phyloP scores from a whole-genome alignment of 2,113 vertebrate species.

The Festucalex cinctus region DNA sequence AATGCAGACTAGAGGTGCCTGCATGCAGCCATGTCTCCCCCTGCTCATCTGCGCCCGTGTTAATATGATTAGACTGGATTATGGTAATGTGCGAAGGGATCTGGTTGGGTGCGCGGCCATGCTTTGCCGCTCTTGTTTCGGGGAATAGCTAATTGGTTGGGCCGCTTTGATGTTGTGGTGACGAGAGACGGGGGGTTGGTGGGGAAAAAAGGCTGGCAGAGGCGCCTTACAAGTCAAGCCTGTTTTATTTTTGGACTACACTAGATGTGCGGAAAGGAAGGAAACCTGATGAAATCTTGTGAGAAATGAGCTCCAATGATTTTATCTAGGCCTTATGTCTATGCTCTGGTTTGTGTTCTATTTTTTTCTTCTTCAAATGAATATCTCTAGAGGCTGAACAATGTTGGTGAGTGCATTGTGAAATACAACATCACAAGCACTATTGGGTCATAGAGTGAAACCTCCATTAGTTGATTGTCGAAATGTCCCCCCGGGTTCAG shows the following conservation, averaged over 20 bases:
- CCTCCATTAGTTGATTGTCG: background rate
- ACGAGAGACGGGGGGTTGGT: conserved; percentile 45
- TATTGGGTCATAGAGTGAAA: background rate
- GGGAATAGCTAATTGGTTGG: conserved; percentile 73
- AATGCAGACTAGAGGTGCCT: conserved; percentile 10
- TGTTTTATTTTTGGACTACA: conserved; percentile 54
- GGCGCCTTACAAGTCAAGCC: conserved; percentile 36
- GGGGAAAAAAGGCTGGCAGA: conserved; percentile 37
- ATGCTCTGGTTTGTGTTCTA: background rate
- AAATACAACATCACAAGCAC: background rate
- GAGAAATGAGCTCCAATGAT: conserved; percentile 11
- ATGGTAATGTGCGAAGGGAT: conserved; percentile 67
- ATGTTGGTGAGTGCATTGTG: background rate
- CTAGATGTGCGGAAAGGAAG: conserved; percentile 42
- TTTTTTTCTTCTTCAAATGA: background rate
- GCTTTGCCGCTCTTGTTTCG: conserved; percentile 65
- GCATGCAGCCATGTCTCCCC: conserved; percentile 43
- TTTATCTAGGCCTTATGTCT: background rate
- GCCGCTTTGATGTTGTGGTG: conserved; percentile 67
- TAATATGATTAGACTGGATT: conserved; percentile 78
- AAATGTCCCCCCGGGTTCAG: background rate
- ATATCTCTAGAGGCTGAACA: background rate
- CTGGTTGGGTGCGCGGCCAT: conserved; percentile 51
- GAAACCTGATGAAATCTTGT: conserved; percentile 50
- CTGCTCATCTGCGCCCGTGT: conserved; percentile 61